Base-by-base conservation (phyloP, 2,797 vertebrate genomes). In the Coregonus sp. region DNA sequence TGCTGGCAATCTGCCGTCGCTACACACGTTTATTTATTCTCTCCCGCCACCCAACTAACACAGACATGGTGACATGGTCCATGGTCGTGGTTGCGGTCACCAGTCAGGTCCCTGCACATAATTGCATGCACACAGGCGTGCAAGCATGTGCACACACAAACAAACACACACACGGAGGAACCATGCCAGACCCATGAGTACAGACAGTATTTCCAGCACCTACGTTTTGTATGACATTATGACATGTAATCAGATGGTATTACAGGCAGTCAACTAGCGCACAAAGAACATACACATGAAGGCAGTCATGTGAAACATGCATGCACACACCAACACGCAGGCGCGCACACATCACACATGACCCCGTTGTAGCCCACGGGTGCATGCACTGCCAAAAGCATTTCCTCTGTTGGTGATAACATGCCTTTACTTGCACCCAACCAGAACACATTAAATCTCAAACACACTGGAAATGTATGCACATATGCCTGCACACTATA, bases 1-100 rank as follows among this genome's bases (percentile, higher is more conserved):
- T 69, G 15, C 82, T 91, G 89, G 90, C 86, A 86, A 77, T 78
- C 77, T 85, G 87, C 84, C 86, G 85, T 86, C 82, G 87, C 91
- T 87, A 82, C 75, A 78, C 79, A 81, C 59, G 65, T 29, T 63
- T 1, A 37, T 77, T 77, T 65, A 76, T 15, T 54, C 70, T 29
- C 69, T 50, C 37, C 33, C 33, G 4, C 15, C 11, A 33, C 72
- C 50, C 16, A 61, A 77, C 70, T 59, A 72, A 18, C 59, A 11
- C 50, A 11, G 9, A 54, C 25, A 7, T 40, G 65, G 75, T 66
- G 14, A 70, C n/a, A 70, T 4, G n/a, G 52, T 47, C 40, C 40
- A 47, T 47, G 40, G 18, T 56, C 52, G 16, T 56, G 52, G 15
- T 56, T 18, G 16, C 18, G 7, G 56, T 9, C 56, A 54, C 54